Evolutionary conservation across 1,140 invertebrate species (phyloP), one percentile per base, ranked within the genome.

Genomic region (Coenobita brevimanus): DNA sequence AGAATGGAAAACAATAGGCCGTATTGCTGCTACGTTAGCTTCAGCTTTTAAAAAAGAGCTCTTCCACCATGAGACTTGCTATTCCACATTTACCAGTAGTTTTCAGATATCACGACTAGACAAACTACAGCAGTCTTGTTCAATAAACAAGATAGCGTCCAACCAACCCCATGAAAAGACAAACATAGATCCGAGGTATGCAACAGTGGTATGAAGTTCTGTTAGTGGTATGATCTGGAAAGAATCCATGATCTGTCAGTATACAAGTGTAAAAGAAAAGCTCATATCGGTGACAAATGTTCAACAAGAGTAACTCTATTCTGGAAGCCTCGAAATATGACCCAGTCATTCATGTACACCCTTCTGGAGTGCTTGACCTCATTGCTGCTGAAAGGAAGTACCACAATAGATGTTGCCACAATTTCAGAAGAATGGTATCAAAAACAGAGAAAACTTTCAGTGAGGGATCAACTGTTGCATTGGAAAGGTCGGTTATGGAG

Each of bases 311-410:
- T n/a, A n/a, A n/a, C n/a, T n/a, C n/a, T n/a, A n/a, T n/a, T n/a
- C n/a, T 69, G 38, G 64, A 69, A 69, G 64, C 64, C 10, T 69
- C 64, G 60, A 80, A 80, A 13, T 80, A 80, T 60, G 54, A 80
- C 33, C 43, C 54, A 33, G 54, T 57, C 6, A 2, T 60, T 80
- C 78, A 15, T 80, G 73, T 80, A n/a, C 43, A 27, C 78, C 54
- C 60, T n/a, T 33, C 78, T 57, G 54, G 54, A 54, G 27, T 80
- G 54, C 33, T 30, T 80, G 78, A 57, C 50, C 54, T 80, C 24
- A 80, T 80, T 3, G 46, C 78, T 60, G 50, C 54, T 57, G 38
- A 57, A 36, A 38, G 54, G 10, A 80, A 60, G 78, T 80, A 80
- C 13, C 78, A 60, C 54, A 50, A 33, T 13, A 80, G 3, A 57